phyloP scores from a whole-genome alignment of 2,888 invertebrate genomes.

The Acanthosoma haemorrhoidale region DNA sequence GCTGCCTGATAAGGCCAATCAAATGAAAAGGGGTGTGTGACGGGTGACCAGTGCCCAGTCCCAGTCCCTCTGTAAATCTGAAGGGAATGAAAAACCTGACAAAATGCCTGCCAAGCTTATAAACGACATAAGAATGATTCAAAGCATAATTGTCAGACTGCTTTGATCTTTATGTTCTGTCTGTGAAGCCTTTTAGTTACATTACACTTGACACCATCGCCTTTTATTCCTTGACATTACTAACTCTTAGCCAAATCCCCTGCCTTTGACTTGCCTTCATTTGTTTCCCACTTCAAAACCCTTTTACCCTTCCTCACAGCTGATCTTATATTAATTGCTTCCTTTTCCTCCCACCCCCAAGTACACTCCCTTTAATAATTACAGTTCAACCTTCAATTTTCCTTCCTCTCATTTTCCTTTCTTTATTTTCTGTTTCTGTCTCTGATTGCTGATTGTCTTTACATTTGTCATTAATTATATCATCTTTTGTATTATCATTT shows the following conservation, averaged over 20 bases:
- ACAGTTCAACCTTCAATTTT: slow-evolving; percentile 24
- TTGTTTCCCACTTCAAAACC: slow-evolving; percentile 16
- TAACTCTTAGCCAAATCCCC: slow-evolving; percentile 21
- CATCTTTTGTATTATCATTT: neutral
- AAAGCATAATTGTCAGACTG: neutral
- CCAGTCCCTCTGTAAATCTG: neutral
- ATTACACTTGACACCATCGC: slow-evolving; percentile 20
- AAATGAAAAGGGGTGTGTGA: neutral
- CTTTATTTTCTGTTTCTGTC: neutral
- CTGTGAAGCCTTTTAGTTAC: slow-evolving; percentile 20
- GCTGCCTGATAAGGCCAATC: neutral
- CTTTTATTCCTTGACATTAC: slow-evolving; percentile 21
- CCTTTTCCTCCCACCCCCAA: neutral
- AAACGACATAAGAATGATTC: neutral
- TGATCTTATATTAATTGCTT: slow-evolving; percentile 26
- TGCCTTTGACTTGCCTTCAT: slow-evolving; percentile 20
- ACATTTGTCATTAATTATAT: neutral
- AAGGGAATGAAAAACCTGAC: neutral
- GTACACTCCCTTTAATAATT: slow-evolving; percentile 19
- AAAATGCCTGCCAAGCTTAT: neutral
- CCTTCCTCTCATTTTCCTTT: slow-evolving; percentile 9
- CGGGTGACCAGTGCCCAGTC: neutral
- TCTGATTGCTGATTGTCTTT: neutral
- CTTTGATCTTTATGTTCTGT: slow-evolving; percentile 21
- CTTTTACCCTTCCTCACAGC: slow-evolving; percentile 23